Percentiles rank a stretch among this genome's conserved stretches.
phyloP scores from a whole-genome alignment of 2,888 invertebrate species.

The Ptilodon capucinus region DNA sequence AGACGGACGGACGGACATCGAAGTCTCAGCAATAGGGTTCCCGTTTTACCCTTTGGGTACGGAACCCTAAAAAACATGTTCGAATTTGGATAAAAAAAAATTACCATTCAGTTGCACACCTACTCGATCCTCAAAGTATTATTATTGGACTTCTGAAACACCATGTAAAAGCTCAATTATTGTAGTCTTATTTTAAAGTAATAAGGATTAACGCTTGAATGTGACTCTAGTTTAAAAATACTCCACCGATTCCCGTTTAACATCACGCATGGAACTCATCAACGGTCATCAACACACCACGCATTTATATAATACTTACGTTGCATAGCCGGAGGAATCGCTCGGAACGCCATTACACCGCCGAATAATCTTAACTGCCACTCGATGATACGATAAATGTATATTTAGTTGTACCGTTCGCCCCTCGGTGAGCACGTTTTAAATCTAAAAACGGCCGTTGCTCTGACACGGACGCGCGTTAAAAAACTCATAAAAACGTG shows the following conservation, averaged over 20 bases:
- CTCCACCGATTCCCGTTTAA: neutral
- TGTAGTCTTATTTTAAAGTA: neutral
- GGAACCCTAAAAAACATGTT: no score
- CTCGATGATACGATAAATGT: conserved; percentile 26
- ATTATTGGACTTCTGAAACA: no score
- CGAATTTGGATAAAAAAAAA: no score
- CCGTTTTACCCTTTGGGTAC: no score
- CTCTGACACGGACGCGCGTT: conserved; percentile 21
- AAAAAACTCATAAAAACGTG: conserved; percentile 42
- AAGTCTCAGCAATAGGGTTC: no score
- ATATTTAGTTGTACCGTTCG: conserved; percentile 22
- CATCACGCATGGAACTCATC: neutral
- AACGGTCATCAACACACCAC: neutral
- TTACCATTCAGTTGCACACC: no score
- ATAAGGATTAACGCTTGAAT: neutral
- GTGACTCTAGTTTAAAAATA: neutral
- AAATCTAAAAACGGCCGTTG: conserved; percentile 33
- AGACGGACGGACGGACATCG: no score
- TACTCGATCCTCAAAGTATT: no score
- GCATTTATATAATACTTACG: neutral
- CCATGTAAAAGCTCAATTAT: no score
- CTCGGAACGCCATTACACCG: conserved; percentile 6
- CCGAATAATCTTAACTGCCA: conserved; percentile 13
- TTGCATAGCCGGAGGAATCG: neutral
- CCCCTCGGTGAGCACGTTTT: conserved; percentile 22